Conservation (phyloP, 2,888 invertebrate genomes). For the Sphaeridia pumilis region DNA sequence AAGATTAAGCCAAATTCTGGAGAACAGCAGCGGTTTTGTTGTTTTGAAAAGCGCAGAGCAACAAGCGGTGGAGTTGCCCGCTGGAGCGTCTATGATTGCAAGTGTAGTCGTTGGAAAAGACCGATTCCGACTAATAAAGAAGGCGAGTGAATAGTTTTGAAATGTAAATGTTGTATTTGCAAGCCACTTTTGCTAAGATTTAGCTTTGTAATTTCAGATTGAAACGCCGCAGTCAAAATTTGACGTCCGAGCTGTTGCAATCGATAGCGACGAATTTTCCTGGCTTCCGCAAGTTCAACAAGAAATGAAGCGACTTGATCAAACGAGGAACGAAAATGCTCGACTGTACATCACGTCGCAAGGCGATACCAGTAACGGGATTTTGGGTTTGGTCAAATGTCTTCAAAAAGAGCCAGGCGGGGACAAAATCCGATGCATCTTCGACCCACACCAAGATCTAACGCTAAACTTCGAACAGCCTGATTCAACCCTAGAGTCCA, state of each 20-base stretch:
- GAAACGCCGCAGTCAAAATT: too few species aligned
- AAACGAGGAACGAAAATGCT: conserved; percentile 36
- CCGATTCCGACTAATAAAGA: neutral
- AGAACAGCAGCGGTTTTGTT: neutral
- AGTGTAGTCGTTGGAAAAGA: neutral
- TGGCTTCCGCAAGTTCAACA: conserved; percentile 74
- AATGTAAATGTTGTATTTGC: too few species aligned
- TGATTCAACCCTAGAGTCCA: neutral
- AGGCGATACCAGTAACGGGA: conserved; percentile 58
- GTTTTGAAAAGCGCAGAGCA: neutral
- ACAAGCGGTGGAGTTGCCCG: neutral
- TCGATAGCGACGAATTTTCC: too few species aligned
- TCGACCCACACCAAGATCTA: conserved; percentile 39
- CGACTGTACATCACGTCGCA: conserved; percentile 38
- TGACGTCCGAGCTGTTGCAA: too few species aligned
- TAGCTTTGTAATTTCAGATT: too few species aligned
- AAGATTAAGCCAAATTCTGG: neutral
- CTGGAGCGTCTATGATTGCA: neutral
- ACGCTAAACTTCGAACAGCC: conserved; percentile 1
- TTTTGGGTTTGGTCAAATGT: conserved; percentile 81
- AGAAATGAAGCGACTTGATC: conserved; percentile 54
- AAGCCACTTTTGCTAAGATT: too few species aligned
- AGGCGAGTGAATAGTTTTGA: too few species aligned
- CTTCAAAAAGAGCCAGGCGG: conserved; percentile 77
- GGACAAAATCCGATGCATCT: conserved; percentile 46